phyloP scores from a whole-genome alignment of 1,140 invertebrate genomes.

The Pogonognathellus flavescens region DNA sequence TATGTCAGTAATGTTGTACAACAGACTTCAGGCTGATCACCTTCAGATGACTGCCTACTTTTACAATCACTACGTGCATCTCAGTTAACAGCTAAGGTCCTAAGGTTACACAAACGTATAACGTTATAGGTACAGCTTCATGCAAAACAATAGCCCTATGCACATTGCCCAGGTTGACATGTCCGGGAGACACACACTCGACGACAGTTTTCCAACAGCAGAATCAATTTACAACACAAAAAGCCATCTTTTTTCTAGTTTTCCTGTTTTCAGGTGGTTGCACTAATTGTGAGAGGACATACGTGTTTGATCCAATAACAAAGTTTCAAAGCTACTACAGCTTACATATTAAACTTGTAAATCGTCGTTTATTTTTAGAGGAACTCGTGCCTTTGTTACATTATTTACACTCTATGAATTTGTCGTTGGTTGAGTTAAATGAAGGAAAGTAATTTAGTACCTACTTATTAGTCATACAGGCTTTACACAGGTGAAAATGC shows the following conservation, averaged over 20 bases:
- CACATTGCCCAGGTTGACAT: not conserved
- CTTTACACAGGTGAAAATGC: conserved; percentile 2
- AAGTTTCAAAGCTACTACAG: too few relatives aligned
- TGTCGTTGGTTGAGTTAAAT: too few relatives aligned
- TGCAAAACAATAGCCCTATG: not conserved
- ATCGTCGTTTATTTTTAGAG: too few relatives aligned
- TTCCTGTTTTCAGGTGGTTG: not conserved
- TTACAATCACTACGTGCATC: not conserved
- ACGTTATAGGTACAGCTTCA: not conserved
- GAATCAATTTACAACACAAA: not conserved
- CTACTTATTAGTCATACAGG: not conserved
- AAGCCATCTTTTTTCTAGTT: not conserved
- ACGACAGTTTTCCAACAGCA: too few relatives aligned
- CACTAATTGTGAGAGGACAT: not conserved
- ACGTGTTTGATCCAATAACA: too few relatives aligned
- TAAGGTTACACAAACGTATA: too few relatives aligned
- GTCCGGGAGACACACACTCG: not conserved
- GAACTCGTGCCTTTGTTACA: too few relatives aligned
- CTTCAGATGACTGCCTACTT: conserved; percentile 21
- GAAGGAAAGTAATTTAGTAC: too few relatives aligned
- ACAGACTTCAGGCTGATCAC: too few relatives aligned
- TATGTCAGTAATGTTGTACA: too few relatives aligned
- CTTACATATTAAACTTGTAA: too few relatives aligned
- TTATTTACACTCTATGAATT: too few relatives aligned
- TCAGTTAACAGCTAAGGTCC: not conserved